These are phyloP conservation scores for Amyelois transitella DNA, from an alignment of 1,140 invertebrate genomes.

Conservation along the genomic window DNA sequence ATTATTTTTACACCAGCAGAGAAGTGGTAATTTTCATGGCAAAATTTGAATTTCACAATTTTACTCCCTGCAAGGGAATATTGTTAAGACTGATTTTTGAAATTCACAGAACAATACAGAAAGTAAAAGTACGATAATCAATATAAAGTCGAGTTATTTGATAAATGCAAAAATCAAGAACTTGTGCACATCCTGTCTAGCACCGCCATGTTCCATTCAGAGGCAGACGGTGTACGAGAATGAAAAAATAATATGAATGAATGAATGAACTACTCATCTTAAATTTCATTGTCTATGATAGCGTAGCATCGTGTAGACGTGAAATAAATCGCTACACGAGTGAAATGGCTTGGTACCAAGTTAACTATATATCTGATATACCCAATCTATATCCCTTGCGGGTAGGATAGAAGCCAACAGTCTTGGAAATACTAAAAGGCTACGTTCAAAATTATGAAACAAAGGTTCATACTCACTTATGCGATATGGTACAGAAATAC, in stretches of 20 bases:
- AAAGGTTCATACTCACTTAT: no score
- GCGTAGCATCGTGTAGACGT: no score
- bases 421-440: no score
- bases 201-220: conserved; percentile 68
- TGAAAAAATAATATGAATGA: conserved; percentile 25
- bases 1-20: conserved; percentile 73
- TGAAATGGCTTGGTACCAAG: no score
- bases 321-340: no score
- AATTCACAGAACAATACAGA: conserved; percentile 16
- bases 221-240: conserved; percentile 19
- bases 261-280: conserved; percentile 14
- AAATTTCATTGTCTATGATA: not conserved
- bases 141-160: conserved; percentile 41
- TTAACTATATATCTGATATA: no score
- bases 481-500: no score
- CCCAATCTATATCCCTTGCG: no score
- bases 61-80: conserved; percentile 8
- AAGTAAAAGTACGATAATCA: conserved; percentile 7
- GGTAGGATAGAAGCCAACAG: no score
- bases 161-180: conserved; percentile 57
- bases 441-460: no score
- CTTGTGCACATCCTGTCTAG: conserved; percentile 67
- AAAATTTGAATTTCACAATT: conserved; percentile 30
- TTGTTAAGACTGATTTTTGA: conserved; percentile 10
- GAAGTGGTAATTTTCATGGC: conserved; percentile 72